These are phyloP conservation scores for Acomys russatus DNA, from an alignment of 2,797 vertebrate genomes.

Conservation along the genomic window DNA sequence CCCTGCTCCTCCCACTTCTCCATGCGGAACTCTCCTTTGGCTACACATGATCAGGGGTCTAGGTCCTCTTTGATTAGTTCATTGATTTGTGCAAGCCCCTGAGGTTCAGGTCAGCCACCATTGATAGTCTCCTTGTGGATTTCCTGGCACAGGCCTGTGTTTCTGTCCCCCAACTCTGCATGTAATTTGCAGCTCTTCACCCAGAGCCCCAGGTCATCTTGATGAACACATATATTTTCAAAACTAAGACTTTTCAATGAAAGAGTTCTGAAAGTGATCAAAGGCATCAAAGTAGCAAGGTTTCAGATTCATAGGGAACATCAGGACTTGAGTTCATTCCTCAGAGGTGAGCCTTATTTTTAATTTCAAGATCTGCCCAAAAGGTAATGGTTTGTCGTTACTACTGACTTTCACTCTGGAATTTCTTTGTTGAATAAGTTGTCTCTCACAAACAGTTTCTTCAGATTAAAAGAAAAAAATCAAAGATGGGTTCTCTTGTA, in stretches of 20 bases:
- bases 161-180: too few relatives aligned
- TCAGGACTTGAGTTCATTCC: neutral
- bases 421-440: constrained; percentile 36
- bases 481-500: neutral
- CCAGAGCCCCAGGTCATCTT: too few relatives aligned
- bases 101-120: too few relatives aligned
- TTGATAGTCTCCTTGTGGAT: too few relatives aligned
- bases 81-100: too few relatives aligned
- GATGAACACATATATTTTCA: neutral
- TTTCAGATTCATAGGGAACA: neutral
- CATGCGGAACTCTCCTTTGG: too few relatives aligned
- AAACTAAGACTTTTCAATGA: neutral
- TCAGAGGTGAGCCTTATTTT: neutral
- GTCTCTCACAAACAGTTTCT: constrained; percentile 29
- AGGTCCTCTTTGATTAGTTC: too few relatives aligned
- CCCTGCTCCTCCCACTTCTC: too few relatives aligned
- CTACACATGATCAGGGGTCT: too few relatives aligned
- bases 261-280: neutral
- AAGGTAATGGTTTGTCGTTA: neutral
- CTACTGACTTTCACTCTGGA: neutral
- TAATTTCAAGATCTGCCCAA: neutral
- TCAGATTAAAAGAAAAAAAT: constrained; percentile 37
- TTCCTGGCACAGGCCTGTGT: too few relatives aligned
- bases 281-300: neutral
- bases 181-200: too few relatives aligned